These are phyloP conservation scores for Rhinolophus sinicus DNA, from an alignment of 2,113 vertebrate genomes.

Conservation along the genomic window DNA sequence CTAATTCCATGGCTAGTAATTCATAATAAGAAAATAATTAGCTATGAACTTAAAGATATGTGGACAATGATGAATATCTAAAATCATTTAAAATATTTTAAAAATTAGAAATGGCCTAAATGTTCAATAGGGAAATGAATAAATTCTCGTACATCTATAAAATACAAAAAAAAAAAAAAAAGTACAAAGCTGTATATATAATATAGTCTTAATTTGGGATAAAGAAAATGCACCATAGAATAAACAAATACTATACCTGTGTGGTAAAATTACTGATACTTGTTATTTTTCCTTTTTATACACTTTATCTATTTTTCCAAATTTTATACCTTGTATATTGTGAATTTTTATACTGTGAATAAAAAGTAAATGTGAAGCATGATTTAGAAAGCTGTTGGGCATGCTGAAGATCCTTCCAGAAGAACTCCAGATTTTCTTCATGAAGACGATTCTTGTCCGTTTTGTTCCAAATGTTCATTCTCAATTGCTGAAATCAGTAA, in stretches of 20 bases:
- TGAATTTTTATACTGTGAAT: not conserved
- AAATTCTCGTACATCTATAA: not conserved
- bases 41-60: constrained; percentile 27
- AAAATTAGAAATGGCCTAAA: not conserved
- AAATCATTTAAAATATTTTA: constrained; percentile 14
- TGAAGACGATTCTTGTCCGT: not conserved
- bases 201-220: not conserved
- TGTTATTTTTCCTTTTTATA: not conserved
- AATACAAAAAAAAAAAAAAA: not conserved
- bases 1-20: not conserved
- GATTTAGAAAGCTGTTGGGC: not conserved
- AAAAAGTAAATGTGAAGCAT: not conserved
- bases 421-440: not conserved
- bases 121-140: not conserved
- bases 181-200: not conserved
- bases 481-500: not conserved
- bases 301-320: not conserved
- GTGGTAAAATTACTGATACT: not conserved
- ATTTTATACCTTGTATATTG: not conserved
- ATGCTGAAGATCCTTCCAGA: not conserved
- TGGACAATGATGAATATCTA: not conserved
- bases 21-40: constrained; percentile 39
- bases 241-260: not conserved
- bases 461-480: not conserved
- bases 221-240: not conserved